Evolutionary conservation across 2,888 invertebrate species (phyloP).

Genomic region (Ormyrus rosae): DNA sequence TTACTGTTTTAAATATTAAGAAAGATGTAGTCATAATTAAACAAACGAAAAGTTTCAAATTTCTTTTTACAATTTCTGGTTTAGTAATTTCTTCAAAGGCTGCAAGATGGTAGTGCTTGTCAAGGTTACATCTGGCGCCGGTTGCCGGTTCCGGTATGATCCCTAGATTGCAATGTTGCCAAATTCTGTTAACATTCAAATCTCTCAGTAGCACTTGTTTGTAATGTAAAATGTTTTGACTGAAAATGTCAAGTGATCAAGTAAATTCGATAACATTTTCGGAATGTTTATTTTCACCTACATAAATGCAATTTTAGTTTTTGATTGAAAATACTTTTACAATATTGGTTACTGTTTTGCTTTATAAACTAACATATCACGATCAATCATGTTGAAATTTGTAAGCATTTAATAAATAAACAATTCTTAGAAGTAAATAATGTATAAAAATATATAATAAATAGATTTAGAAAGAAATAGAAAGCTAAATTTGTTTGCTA

Average conservation of each 20-base stretch:
- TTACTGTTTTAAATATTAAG: not conserved
- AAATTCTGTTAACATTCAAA: slow-evolving; percentile 27
- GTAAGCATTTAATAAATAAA: not conserved
- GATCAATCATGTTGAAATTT: slow-evolving; percentile 11
- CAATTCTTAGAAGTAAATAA: too few relatives aligned
- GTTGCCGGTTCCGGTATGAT: slow-evolving; percentile 1
- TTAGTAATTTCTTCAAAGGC: slow-evolving; percentile 8
- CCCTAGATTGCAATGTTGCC: slow-evolving; percentile 28
- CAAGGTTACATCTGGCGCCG: slow-evolving; percentile 44
- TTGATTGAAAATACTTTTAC: too few relatives aligned
- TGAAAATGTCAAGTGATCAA: slow-evolving; percentile 37
- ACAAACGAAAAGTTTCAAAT: slow-evolving; percentile 49
- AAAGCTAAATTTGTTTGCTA: too few relatives aligned
- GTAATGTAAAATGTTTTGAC: slow-evolving; percentile 22
- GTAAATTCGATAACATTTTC: slow-evolving; percentile 18
- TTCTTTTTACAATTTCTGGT: slow-evolving; percentile 41
- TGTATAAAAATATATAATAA: too few relatives aligned
- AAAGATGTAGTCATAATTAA: not conserved
- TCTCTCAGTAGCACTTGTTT: slow-evolving; percentile 35
- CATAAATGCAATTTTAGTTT: too few relatives aligned
- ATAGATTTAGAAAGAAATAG: too few relatives aligned
- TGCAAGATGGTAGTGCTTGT: slow-evolving; percentile 44
- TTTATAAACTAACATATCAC: not conserved
- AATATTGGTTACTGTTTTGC: too few relatives aligned
- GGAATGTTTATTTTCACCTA: slow-evolving; percentile 8